Evolutionary conservation across 2,888 invertebrate species (phyloP), one percentile per base, ranked within the genome.

Genomic region (Mesodorylaimus sp.): DNA sequence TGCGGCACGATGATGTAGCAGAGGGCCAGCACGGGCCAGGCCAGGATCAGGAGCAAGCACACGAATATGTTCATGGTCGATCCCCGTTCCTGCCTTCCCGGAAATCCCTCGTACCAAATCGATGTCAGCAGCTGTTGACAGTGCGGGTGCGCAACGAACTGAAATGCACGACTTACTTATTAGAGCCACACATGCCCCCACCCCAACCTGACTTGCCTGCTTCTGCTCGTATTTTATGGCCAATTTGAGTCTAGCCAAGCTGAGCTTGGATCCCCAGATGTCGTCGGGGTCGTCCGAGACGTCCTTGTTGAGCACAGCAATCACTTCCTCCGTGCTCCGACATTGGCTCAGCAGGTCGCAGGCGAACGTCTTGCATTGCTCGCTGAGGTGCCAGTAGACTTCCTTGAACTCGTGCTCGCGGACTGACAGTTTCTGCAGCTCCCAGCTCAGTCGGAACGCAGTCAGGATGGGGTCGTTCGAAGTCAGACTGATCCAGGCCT

Each of bases 141-240:
- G 59, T 75, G 73, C 0, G 74, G 73, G 55, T 74, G 74, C 2
- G 74, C 71, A 29, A 74, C 74, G 59, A 74, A 74, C 74, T 74
- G 63, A 37, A 60, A 47, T 25, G 50, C 24, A 55, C 16, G 24
- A 32, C n/a, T 7, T 10, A 42, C 10, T 23, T 10, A n/a, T n/a
- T n/a, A n/a, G n/a, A n/a, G n/a, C n/a, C n/a, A n/a, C n/a, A n/a
- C n/a, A n/a, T n/a, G n/a, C n/a, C n/a, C n/a, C n/a, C n/a, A n/a
- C n/a, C n/a, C n/a, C n/a, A n/a, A n/a, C n/a, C n/a, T n/a, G n/a
- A n/a, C n/a, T n/a, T 52, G 73, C 74, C 68, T 72, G 72, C 61
- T 74, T 74, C 59, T 74, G 74, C 57, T 73, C 71, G 57, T 72
- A 74, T 57, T 74, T 74, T 47, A 74, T 66, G n/a, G 74, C 74